Base-by-base conservation (phyloP, 23 tunicate genomes). In the Trididemnum nubilum region DNA sequence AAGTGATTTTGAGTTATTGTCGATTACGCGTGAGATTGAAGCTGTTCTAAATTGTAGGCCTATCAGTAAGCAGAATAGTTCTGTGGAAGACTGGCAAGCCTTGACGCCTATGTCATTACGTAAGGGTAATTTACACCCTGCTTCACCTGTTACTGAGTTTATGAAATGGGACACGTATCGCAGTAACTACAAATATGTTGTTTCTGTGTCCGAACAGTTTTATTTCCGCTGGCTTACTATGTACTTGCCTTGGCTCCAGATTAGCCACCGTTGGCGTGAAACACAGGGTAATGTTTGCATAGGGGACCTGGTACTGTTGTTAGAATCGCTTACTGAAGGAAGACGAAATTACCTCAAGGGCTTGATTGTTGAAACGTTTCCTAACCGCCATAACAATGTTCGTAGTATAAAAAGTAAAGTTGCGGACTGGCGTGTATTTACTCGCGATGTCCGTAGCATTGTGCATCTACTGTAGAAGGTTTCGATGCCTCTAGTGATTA, bases 231-330 rank as follows among this genome's bases (percentile, higher is more conserved):
- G 58, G 78, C 29, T 73, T 40, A n/a, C 30, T 21, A 73, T 73
- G 78, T 24, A 73, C 39, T 2, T 73, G 5, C 78, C 78, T 12
- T 73, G 78, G 78, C 25, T 73, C 9, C 78, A 73, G 39, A 73
- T 73, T 24, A 25, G 78, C 3, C 78, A 73, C 25, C 58, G 78
- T 21, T 73, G 78, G 78, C 31, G 29, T 24, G 78, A 73, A 73
- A 58, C 25, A 9, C 21, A 37, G 24, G 3, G 28, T 2, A 73
- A 73, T 26, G 2, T 73, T 3, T 37, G 19, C 2, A 24, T 22
- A 9, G 78, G 78, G 19, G 78, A 73, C 58, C 31, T 73, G 28
- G 58, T 73, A 12, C 57, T 73, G 31, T 58, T 73, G 30, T 37
- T 37, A 18, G 58, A 73, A 2, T 40, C 57, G 2, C 9, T 37